Percentiles rank a stretch among this genome's conserved stretches.
phyloP scores from a whole-genome alignment of 2,113 vertebrate species.

The Hemibagrus wyckioides region DNA sequence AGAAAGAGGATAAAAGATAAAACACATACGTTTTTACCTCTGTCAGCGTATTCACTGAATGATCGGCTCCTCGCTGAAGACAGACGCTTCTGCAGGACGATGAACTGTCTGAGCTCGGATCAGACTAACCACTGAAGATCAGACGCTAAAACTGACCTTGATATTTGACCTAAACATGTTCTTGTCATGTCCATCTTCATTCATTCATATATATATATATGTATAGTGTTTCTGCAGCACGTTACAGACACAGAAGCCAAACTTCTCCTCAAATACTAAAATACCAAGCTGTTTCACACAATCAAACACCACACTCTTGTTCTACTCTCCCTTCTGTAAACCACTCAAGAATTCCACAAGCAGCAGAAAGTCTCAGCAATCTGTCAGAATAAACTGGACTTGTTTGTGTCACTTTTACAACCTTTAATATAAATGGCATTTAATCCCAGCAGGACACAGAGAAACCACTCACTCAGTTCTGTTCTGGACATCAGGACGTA shows the following conservation, averaged over 20 bases:
- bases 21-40: not conserved
- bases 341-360: not conserved
- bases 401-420: not conserved
- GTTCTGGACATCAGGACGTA: not conserved
- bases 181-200: too few species aligned
- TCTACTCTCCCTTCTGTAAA: not conserved
- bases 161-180: not conserved
- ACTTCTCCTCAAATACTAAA: not conserved
- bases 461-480: not conserved
- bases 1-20: not conserved
- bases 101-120: not conserved
- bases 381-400: not conserved
- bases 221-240: not conserved
- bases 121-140: not conserved
- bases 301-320: not conserved
- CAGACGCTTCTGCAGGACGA: not conserved
- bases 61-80: not conserved
- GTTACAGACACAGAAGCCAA: not conserved
- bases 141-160: not conserved
- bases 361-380: not conserved
- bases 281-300: too few species aligned
- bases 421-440: not conserved
- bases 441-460: not conserved
- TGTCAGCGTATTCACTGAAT: not conserved
- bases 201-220: not conserved